phyloP scores from a whole-genome alignment of 2,113 vertebrate species.

The Felis chaus region DNA sequence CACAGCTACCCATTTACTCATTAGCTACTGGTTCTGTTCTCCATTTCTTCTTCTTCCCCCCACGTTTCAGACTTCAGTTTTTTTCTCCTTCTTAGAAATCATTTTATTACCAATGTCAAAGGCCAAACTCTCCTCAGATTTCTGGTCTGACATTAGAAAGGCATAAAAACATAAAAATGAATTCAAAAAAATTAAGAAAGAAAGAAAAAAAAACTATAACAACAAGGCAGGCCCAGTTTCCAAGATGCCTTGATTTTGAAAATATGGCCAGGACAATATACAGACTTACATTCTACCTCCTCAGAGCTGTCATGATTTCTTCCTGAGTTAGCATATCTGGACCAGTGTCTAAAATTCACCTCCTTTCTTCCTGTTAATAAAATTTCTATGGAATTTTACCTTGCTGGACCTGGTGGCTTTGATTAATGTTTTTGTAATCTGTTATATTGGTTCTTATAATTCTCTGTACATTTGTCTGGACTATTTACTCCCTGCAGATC shows the following conservation, averaged over 20 bases:
- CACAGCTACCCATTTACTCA: neutral
- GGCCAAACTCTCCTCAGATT: neutral
- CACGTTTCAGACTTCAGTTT: neutral
- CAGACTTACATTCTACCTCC: neutral
- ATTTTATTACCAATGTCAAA: neutral
- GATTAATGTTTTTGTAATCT: constrained; percentile 55
- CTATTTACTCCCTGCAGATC: neutral
- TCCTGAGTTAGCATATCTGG: neutral
- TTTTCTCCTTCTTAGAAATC: neutral
- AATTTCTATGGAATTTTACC: neutral
- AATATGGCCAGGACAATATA: neutral
- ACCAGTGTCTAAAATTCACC: neutral
- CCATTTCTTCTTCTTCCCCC: neutral
- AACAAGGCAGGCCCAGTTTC: neutral
- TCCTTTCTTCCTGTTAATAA: neutral
- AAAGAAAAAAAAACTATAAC: neutral
- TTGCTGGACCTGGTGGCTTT: neutral
- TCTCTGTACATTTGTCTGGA: neutral
- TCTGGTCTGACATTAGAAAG: neutral
- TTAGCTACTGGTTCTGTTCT: neutral
- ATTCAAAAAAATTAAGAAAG: neutral
- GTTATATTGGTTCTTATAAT: constrained; percentile 37
- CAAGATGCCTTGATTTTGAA: neutral
- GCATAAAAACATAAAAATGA: neutral
- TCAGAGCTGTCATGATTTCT: neutral